Conservation (phyloP, 2,113 vertebrate species). For the Grallaria varia region DNA sequence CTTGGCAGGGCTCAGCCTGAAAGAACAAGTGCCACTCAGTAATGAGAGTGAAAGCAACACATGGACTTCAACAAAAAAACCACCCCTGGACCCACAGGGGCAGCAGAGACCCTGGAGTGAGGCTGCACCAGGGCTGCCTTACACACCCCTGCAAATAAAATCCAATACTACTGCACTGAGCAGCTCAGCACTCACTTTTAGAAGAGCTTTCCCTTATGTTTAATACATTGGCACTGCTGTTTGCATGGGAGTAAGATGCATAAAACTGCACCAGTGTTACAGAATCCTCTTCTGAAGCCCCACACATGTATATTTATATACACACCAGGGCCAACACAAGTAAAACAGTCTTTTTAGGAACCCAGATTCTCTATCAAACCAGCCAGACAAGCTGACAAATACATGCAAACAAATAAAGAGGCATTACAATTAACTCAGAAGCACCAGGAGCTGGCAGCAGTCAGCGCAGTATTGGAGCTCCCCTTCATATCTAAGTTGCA, state of each 20-base stretch:
- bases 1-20: neutral
- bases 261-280: neutral
- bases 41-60: neutral
- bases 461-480: neutral
- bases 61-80: neutral
- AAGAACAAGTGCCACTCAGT: neutral
- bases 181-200: neutral
- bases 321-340: neutral
- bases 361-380: neutral
- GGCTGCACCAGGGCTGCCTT: accelerated
- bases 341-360: neutral
- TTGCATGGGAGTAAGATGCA: neutral
- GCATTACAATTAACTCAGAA: neutral
- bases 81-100: neutral
- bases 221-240: neutral
- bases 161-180: neutral
- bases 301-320: neutral
- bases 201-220: neutral
- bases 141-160: neutral
- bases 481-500: neutral
- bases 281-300: neutral
- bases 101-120: neutral
- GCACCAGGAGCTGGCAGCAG: conserved; percentile 31
- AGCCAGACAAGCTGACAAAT: conserved; percentile 2
- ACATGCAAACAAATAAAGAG: neutral